phyloP scores from a whole-genome alignment of 2,797 vertebrate genomes.

The Trachops cirrhosus region DNA sequence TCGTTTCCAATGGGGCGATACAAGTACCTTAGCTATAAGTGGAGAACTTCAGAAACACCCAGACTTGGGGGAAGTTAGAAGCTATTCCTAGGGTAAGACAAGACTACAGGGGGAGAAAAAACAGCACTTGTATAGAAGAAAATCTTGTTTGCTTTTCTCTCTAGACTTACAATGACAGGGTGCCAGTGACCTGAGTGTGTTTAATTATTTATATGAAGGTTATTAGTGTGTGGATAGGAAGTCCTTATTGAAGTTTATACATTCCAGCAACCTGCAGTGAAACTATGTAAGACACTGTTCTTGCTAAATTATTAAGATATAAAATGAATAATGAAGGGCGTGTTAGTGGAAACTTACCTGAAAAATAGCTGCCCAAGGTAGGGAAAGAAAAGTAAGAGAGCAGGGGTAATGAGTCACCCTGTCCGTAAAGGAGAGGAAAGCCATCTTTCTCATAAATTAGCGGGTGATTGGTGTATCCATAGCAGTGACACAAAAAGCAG shows the following conservation, averaged over 20 bases:
- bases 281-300: constrained; percentile 61
- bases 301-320: constrained; percentile 64
- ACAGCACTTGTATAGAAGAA: not conserved
- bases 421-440: not conserved
- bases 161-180: not conserved
- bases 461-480: not conserved
- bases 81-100: not conserved
- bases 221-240: constrained; percentile 45
- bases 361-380: not conserved
- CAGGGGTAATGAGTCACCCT: not conserved
- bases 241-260: constrained; percentile 46
- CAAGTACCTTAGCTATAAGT: not conserved
- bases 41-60: not conserved
- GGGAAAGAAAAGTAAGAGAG: not conserved
- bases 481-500: not conserved
- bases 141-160: not conserved
- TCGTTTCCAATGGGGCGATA: not conserved
- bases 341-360: constrained; percentile 46
- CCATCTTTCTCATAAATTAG: constrained; percentile 1
- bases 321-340: constrained; percentile 65
- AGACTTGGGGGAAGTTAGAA: not conserved
- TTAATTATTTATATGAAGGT: constrained; percentile 63
- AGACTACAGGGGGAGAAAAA: not conserved
- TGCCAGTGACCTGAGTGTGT: not conserved
- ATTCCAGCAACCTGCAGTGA: constrained; percentile 46